These are phyloP conservation scores for Leucophenga varia DNA, from an alignment of 1,140 invertebrate species.

Conservation along the genomic window DNA sequence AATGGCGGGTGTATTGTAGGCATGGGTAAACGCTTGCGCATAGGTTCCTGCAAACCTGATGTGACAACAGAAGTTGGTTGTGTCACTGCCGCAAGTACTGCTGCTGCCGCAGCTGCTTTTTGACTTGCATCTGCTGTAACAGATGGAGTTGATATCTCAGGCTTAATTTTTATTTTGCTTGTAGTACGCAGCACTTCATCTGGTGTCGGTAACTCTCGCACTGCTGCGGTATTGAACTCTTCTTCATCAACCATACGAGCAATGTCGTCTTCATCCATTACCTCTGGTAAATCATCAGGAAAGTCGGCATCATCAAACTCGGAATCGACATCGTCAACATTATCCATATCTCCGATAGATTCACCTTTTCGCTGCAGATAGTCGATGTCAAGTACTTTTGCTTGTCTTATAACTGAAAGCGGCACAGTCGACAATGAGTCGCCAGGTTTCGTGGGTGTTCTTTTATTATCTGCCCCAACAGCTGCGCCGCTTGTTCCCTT, in stretches of 20 bases:
- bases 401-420: slow-evolving; percentile 49
- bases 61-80: not conserved
- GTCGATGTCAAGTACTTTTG: slow-evolving; percentile 55
- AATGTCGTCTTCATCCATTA: slow-evolving; percentile 61
- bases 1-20: slow-evolving; percentile 50
- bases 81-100: not conserved
- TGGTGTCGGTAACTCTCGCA: slow-evolving; percentile 60
- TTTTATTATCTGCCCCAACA: slow-evolving; percentile 22
- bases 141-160: not conserved
- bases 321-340: slow-evolving; percentile 32
- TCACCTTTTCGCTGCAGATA: slow-evolving; percentile 55
- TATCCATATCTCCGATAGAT: slow-evolving; percentile 31
- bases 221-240: slow-evolving; percentile 58
- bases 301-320: slow-evolving; percentile 49
- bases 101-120: slow-evolving; percentile 13
- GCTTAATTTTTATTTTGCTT: slow-evolving; percentile 17
- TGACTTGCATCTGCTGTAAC: slow-evolving; percentile 1
- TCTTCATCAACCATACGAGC: slow-evolving; percentile 67
- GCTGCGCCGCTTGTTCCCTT: slow-evolving; percentile 19
- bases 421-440: slow-evolving; percentile 52
- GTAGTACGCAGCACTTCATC: slow-evolving; percentile 62
- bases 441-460: slow-evolving; percentile 30
- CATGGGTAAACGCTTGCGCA: slow-evolving; percentile 55
- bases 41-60: slow-evolving; percentile 47
- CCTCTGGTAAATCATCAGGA: slow-evolving; percentile 53